Evolutionary conservation across 1,140 invertebrate genomes (phyloP).

Genomic region (Bombus ignitus): DNA sequence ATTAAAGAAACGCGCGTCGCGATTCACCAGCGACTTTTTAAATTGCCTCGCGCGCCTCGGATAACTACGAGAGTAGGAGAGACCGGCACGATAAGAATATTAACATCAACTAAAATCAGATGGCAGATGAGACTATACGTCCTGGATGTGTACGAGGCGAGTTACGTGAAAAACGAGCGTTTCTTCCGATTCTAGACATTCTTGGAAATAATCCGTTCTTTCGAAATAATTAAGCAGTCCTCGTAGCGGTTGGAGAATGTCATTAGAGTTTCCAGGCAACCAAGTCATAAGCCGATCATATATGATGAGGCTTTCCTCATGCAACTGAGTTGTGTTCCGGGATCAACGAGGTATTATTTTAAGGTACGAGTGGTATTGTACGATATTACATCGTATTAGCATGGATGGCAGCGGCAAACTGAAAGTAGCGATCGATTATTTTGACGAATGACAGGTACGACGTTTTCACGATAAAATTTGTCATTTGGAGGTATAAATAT

Average conservation of each 20-base stretch:
- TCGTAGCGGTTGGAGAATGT: not conserved
- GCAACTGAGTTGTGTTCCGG: no score
- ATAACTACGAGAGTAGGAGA: not conserved
- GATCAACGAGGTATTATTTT: no score
- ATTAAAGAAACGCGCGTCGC: slow-evolving; percentile 35
- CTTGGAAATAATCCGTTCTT: not conserved
- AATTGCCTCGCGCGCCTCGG: not conserved
- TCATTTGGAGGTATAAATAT: not conserved
- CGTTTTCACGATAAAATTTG: not conserved
- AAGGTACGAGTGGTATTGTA: not conserved
- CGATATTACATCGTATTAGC: not conserved
- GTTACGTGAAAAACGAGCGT: not conserved
- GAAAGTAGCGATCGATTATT: not conserved
- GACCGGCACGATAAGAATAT: not conserved
- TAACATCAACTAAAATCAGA: slow-evolving; percentile 31
- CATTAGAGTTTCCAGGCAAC: not conserved
- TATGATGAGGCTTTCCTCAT: not conserved
- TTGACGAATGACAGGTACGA: not conserved
- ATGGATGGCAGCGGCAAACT: not conserved
- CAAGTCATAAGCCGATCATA: not conserved
- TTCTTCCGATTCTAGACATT: not conserved
- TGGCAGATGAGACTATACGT: not conserved
- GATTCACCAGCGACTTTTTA: slow-evolving; percentile 15
- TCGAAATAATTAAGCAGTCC: not conserved
- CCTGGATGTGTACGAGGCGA: not conserved